A percentile compares a stretch with the other conserved stretches of the same genome.
Evolutionary conservation across 2,888 invertebrate genomes (phyloP).

Genomic region (Flexamia atlantica): DNA sequence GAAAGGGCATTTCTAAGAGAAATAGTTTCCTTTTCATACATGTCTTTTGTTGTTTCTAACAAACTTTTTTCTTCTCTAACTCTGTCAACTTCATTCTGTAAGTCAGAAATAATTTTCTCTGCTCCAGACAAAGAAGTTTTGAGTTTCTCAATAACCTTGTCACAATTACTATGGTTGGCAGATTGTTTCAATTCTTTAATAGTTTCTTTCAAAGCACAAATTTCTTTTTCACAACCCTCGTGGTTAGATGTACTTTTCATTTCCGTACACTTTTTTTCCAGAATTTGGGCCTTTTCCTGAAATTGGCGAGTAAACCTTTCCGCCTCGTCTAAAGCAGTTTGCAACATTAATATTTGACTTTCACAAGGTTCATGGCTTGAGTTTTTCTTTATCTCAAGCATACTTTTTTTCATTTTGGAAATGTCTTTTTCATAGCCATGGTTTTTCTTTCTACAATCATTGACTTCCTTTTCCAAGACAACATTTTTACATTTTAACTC

Average conservation of each 20-base stretch:
- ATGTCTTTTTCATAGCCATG: constrained; percentile 39
- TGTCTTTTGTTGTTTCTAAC: background rate
- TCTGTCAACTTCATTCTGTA: background rate
- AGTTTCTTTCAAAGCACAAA: constrained; percentile 25
- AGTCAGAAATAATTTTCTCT: constrained; percentile 19
- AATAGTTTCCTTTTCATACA: background rate
- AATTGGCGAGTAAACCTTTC: constrained; percentile 32
- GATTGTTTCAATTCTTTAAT: constrained; percentile 15
- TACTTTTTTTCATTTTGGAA: constrained; percentile 41
- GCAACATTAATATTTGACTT: constrained; percentile 40
- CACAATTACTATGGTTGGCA: constrained; percentile 30
- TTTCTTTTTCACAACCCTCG: constrained; percentile 52
- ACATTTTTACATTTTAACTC: constrained; percentile 60
- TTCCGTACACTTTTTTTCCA: constrained; percentile 32
- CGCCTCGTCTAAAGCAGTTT: constrained; percentile 24
- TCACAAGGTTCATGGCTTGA: constrained; percentile 26
- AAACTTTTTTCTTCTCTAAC: constrained; percentile 5
- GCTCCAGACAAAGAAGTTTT: constrained; percentile 17
- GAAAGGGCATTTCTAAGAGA: background rate
- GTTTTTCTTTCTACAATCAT: constrained; percentile 32
- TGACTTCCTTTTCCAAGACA: constrained; percentile 49
- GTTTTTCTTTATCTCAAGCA: constrained; percentile 39
- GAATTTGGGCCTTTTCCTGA: background rate
- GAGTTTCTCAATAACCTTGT: constrained; percentile 14
- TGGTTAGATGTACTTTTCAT: constrained; percentile 10